Percentiles rank a stretch among this genome's conserved stretches.
phyloP scores from a whole-genome alignment of 2,888 invertebrate species.

The Lumbricus terrestris region DNA sequence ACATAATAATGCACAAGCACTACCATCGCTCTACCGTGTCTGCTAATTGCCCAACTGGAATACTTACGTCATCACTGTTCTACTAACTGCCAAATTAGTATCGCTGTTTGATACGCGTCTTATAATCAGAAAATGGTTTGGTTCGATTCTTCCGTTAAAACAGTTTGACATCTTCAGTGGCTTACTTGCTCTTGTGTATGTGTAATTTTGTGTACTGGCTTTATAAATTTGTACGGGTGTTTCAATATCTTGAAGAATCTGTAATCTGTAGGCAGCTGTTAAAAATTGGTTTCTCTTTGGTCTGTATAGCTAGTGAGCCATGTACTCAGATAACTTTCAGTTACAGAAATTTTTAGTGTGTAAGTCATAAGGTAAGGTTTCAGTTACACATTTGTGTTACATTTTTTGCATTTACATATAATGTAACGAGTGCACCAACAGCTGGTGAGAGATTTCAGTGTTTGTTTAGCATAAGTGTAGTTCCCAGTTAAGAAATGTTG shows the following conservation, averaged over 20 bases:
- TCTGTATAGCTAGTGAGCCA: not conserved
- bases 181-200: not conserved
- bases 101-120: not conserved
- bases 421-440: not conserved
- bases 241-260: not conserved
- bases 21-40: not conserved
- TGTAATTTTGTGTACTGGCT: not conserved
- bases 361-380: not conserved
- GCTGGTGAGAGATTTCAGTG: not conserved
- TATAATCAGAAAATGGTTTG: not conserved
- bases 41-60: not conserved
- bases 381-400: not conserved
- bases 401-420: not conserved
- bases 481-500: not conserved
- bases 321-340: not conserved
- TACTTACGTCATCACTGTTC: not conserved
- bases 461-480: not conserved
- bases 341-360: not conserved
- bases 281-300: not conserved
- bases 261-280: not conserved
- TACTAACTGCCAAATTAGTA: not conserved
- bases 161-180: not conserved
- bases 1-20: not conserved
- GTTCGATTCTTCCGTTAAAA: not conserved
- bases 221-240: not conserved